Evolutionary conservation across 2,888 invertebrate genomes (phyloP), one percentile per base, ranked within the genome.

Genomic region (Gortyna flavago): DNA sequence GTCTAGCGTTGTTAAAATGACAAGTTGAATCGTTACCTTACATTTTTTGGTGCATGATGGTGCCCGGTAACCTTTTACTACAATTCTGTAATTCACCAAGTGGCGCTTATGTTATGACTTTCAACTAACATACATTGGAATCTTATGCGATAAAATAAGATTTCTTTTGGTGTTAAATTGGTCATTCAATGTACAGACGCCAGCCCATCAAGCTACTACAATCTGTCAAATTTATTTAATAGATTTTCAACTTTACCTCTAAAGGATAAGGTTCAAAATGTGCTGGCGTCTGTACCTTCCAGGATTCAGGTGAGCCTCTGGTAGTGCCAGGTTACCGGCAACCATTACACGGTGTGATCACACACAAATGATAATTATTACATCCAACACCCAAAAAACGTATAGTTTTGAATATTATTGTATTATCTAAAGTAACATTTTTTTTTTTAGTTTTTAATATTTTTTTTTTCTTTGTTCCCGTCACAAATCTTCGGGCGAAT

Each of bases 1-100:
- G 80, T 95, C 96, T 96, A 96, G 96, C 79, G 96, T 96, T 94
- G 87, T 91, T 95, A 95, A 96, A 95, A 95, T 96, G 95, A 93
- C 95, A 96, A 96, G 94, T 96, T 95, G 96, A 89, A 85, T 90
- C 80, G 54, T 76, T 83, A 11, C 57, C 62, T n/a, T 67, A 41
- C 35, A 41, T 9, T 21, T 16, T 8, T 64, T 38, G 68, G 73
- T 80, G n/a, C 13, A 2, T 9, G n/a, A 1, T 29, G 67, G 86
- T 57, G 67, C 13, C 5, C 16, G 73, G 73, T 61, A 75, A 75
- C 51, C 41, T 73, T 7, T 62, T 13, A 38, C 65, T 75, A 54
- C 41, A 6, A 32, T 29, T 38, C 6, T 38, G 29, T 29, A 18
- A n/a, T 61, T n/a, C 16, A n/a, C 41, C 32, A 32, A 21, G 7